Evolutionary conservation across 1,140 invertebrate genomes (phyloP).

Genomic region (Chrysomallon squamiferum): DNA sequence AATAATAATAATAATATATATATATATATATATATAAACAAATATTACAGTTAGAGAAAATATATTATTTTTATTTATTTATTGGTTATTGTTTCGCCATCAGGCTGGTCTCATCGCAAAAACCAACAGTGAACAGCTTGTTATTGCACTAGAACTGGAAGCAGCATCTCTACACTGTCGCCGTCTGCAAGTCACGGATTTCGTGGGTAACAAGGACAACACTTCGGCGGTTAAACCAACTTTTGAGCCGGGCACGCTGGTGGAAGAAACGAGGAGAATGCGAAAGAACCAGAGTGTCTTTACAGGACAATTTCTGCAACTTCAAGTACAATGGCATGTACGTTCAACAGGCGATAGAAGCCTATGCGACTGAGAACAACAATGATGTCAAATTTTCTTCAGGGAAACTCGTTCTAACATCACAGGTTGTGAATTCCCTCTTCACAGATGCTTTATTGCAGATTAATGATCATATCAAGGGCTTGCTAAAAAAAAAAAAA

Average conservation of each 20-base stretch:
- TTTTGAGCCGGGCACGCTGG: slow-evolving; percentile 57
- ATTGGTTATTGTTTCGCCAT: slow-evolving; percentile 6
- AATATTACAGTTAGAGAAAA: too few species aligned
- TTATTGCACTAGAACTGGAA: slow-evolving; percentile 57
- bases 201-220: slow-evolving; percentile 38
- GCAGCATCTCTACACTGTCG: slow-evolving; percentile 55
- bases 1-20: too few species aligned
- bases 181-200: slow-evolving; percentile 48
- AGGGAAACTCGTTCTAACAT: slow-evolving; percentile 52
- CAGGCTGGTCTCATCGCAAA: slow-evolving; percentile 52
- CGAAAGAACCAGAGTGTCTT: slow-evolving; percentile 51
- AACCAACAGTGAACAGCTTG: slow-evolving; percentile 51
- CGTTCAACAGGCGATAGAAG: slow-evolving; percentile 52
- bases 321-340: slow-evolving; percentile 44
- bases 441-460: slow-evolving; percentile 48
- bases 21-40: too few species aligned
- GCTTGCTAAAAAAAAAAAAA: slow-evolving; percentile 42
- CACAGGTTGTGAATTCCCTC: slow-evolving; percentile 41
- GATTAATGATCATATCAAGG: slow-evolving; percentile 52
- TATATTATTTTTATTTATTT: too few species aligned
- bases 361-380: slow-evolving; percentile 30
- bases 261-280: slow-evolving; percentile 59
- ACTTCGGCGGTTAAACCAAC: slow-evolving; percentile 35
- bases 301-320: slow-evolving; percentile 58
- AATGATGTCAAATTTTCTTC: slow-evolving; percentile 52